Evolutionary conservation across 1,140 invertebrate species (phyloP), one percentile per base, ranked within the genome.

Genomic region (Myzus persicae): DNA sequence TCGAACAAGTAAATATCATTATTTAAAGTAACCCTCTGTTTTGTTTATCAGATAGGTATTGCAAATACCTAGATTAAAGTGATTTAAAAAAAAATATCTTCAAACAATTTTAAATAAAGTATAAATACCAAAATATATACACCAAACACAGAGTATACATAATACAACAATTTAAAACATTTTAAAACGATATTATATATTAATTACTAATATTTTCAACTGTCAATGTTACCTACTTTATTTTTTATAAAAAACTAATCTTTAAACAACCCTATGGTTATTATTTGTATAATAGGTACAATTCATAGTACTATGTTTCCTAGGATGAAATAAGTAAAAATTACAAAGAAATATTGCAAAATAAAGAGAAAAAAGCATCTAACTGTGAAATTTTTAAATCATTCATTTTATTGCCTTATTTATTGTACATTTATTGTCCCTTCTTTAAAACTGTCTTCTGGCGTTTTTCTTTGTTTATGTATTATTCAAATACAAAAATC

Each of bases 401-500:
- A 67, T 90, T 90, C 38, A 90, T 59, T 67, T 76, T 90, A 76
- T 90, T 67, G 54, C 38, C 40, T 67, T 90, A 89, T 89, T 89
- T 89, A 89, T 89, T 51, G 87, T 89, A 38, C 46, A 89, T 89
- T 89, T 89, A 89, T 89, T 11, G 36, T 89, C 87, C 46, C 87
- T 51, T 31, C 42, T 51, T 89, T 54, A 89, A 89, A 89, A 89
- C 54, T 90, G 54, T 90, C 59, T 67, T 76, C 59, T 90, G 38
- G 89, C 59, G 44, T 91, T 91, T 76, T 81, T 38, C 22, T 24
- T 81, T 91, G 42, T 81, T 81, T 81, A 81, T 91, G 40, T 76
- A 46, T 91, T 91, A 91, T 91, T 81, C 90, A 81, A 91, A 91
- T 81, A 81, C 24, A 38, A 44, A 81, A 91, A 81, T 81, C 59